phyloP scores from a whole-genome alignment of 2,113 vertebrate species.

The Cyphotilapia sp. region DNA sequence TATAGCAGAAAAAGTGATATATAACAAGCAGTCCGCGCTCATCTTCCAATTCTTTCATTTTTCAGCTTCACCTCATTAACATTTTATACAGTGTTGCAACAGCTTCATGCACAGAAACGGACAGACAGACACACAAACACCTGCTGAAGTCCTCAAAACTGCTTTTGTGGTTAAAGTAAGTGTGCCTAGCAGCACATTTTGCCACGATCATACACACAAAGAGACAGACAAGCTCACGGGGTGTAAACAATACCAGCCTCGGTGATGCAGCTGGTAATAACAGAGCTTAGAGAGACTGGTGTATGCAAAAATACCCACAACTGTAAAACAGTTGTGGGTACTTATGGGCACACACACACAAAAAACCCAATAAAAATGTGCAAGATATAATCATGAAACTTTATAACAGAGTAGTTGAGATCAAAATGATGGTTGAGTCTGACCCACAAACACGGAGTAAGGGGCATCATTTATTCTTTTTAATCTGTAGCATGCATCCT shows the following conservation, averaged over 20 bases:
- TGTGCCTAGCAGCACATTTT: neutral
- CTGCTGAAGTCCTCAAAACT: neutral
- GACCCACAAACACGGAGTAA: neutral
- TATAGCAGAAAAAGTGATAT: neutral
- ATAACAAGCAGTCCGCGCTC: neutral
- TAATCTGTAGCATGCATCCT: neutral
- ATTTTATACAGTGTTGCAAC: neutral
- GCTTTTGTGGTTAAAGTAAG: neutral
- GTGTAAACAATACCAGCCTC: neutral
- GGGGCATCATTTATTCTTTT: neutral
- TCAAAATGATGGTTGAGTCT: neutral
- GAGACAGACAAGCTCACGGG: neutral
- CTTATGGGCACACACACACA: neutral
- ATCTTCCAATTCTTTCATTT: neutral
- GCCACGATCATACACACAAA: neutral
- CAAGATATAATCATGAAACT: neutral
- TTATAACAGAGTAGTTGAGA: neutral
- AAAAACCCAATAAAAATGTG: neutral
- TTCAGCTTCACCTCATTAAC: neutral
- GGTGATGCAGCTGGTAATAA: neutral
- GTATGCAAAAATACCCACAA: neutral
- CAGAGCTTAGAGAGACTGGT: neutral
- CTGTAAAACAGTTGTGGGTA: neutral
- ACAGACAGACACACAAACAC: neutral
- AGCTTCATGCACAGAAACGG: neutral